These are phyloP conservation scores for Lycaena phlaeas DNA, from an alignment of 2,888 invertebrate species.

Conservation along the genomic window DNA sequence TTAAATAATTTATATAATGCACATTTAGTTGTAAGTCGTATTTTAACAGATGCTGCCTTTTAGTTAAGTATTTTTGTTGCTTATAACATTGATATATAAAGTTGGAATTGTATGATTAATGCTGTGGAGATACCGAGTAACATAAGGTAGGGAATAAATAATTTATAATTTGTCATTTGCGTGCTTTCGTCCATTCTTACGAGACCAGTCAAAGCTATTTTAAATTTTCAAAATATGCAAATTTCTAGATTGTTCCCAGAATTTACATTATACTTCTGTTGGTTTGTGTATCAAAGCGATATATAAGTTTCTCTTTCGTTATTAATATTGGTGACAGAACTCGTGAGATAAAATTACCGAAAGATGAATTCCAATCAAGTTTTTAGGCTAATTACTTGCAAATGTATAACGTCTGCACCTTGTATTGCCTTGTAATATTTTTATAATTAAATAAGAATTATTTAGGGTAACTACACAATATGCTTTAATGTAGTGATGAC, in stretches of 20 bases:
- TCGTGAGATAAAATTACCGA: too few relatives aligned
- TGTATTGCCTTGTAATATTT: background rate
- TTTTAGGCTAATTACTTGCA: background rate
- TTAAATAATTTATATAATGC: background rate
- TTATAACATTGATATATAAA: slow-evolving; percentile 34
- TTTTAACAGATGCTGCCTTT: slow-evolving; percentile 20
- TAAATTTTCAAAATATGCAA: too few relatives aligned
- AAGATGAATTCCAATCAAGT: too few relatives aligned
- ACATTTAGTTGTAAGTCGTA: slow-evolving; percentile 1
- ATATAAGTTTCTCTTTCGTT: too few relatives aligned
- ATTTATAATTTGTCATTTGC: background rate
- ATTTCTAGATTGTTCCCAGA: too few relatives aligned
- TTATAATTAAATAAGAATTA: background rate
- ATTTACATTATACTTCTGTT: too few relatives aligned
- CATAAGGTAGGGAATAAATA: background rate
- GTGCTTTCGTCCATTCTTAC: background rate
- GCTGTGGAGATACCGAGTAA: background rate
- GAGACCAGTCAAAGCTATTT: too few relatives aligned
- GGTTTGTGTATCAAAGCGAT: too few relatives aligned
- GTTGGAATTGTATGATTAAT: slow-evolving; percentile 18
- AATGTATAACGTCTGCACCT: background rate
- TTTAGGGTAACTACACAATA: background rate
- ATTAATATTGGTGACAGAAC: too few relatives aligned
- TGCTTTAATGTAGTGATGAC: background rate
- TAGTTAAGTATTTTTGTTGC: slow-evolving; percentile 33